Conservation (phyloP, 2,113 vertebrate species). For the Rhabdomys dilectus region DNA sequence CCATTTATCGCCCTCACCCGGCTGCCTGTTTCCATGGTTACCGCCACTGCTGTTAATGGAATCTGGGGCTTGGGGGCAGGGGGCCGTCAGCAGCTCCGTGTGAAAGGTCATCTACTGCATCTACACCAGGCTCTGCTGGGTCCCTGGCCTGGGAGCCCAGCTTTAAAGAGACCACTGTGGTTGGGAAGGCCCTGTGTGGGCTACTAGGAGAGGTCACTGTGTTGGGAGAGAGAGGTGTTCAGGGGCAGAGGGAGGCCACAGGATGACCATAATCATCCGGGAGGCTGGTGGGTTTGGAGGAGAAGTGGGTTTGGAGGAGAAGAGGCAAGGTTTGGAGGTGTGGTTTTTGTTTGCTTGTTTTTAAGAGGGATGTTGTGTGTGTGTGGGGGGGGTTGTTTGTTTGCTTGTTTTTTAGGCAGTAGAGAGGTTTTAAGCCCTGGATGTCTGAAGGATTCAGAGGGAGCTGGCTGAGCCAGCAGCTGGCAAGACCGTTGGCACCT, state of each 20-base stretch:
- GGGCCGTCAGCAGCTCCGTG: fast-evolving
- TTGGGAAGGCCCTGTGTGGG: neutral
- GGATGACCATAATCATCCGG: fast-evolving
- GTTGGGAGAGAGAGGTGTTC: neutral
- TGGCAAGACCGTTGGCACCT: neutral
- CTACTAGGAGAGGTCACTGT: neutral
- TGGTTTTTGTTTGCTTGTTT: neutral
- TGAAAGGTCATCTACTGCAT: constrained; percentile 34
- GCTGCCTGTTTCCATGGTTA: constrained; percentile 83
- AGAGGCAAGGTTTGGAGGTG: neutral
- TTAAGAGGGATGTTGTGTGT: neutral
- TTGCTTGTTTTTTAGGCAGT: neutral
- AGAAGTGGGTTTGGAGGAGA: neutral
- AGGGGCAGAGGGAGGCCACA: too few relatives aligned
- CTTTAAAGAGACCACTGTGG: neutral
- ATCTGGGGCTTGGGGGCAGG: constrained; percentile 74
- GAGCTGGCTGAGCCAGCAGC: neutral
- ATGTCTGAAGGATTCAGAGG: neutral
- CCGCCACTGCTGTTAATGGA: constrained; percentile 78
- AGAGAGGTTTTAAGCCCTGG: too few relatives aligned
- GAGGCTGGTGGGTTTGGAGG: neutral
- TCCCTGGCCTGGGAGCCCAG: neutral
- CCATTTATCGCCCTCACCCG: constrained; percentile 62
- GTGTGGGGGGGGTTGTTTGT: neutral
- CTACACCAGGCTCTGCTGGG: neutral